A percentile compares a stretch with the other conserved stretches of the same genome.
Evolutionary conservation across 2,888 invertebrate species (phyloP).

Genomic region (Leptura quadrifasciata): DNA sequence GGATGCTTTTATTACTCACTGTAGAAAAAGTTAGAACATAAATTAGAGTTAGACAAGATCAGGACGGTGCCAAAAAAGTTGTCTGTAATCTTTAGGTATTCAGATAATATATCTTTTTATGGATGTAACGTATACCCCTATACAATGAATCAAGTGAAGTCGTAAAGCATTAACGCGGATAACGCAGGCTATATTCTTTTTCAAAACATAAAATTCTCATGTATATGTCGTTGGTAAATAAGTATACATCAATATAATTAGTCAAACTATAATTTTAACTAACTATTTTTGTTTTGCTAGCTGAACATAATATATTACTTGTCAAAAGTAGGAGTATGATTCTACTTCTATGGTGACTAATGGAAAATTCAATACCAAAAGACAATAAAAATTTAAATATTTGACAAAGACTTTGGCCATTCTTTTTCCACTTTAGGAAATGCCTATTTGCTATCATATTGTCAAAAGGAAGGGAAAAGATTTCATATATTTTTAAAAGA

Average conservation of each 20-base stretch:
- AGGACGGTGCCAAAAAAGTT: conserved; percentile 14
- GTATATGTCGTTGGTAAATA: background rate
- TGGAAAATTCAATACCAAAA: too few species aligned
- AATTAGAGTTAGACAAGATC: conserved; percentile 10
- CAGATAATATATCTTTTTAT: conserved; percentile 22
- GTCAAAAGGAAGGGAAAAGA: too few species aligned
- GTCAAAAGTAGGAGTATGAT: too few species aligned
- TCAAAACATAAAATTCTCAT: background rate
- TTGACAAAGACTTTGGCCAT: too few species aligned
- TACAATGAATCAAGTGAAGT: background rate
- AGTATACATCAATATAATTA: background rate
- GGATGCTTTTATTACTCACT: background rate
- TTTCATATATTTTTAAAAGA: too few species aligned
- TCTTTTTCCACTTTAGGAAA: too few species aligned
- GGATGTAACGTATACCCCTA: conserved; percentile 10
- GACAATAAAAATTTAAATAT: too few species aligned
- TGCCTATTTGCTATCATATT: too few species aligned
- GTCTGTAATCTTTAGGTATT: conserved; percentile 8
- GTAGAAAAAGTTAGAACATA: conserved; percentile 7
- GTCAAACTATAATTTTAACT: background rate
- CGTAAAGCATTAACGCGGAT: background rate
- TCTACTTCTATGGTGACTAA: too few species aligned
- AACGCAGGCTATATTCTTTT: background rate
- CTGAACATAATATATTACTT: too few species aligned
- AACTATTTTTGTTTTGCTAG: too few species aligned